Evolutionary conservation across 2,797 vertebrate species (phyloP), one percentile per base, ranked within the genome.

Genomic region (Perodicticus potto): DNA sequence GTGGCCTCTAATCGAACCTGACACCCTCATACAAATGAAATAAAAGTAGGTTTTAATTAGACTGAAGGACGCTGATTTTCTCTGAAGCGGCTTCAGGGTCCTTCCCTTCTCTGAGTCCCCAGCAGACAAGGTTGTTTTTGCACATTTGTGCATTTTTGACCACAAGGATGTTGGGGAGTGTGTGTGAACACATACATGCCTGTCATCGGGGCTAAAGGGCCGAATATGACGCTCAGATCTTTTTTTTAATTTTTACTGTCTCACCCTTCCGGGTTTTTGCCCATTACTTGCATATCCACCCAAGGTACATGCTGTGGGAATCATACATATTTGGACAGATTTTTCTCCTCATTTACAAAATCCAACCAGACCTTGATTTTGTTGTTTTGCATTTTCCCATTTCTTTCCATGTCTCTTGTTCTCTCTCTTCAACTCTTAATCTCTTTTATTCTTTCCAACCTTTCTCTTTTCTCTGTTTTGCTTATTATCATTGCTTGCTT

Each of bases 31-130:
- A 78, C 78, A 93, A 94, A 95, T 84, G 76, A 93, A 93, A 95
- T 73, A 37, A 93, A 92, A 97, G 90, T 14, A 93, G 85, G 74
- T 92, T 96, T 97, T 96, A 86, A 89, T 94, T 89, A 96, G 83
- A 43, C 65, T 14, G 59, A 70, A 83, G 40, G n/a, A 88, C 1
- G 19, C 92, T 84, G 86, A 55, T 83, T 86, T 95, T 53, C 86
- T 72, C 34, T 63, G 86, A 97, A 74, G 34, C 77, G 16, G 23
- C 81, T 61, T 84, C 17, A 25, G 84, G 69, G 34, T 25, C 29
- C 63, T 74, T 65, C 22, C 55, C 7, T 4, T 72, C 22, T 63
- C 57, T 0, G 0, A 32, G 43, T 23, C 73, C 20, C n/a, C 20
- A n/a, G 80, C 32, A 20, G 32, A 11, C 0, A 0, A 29, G 8